Evolutionary conservation across 2,888 invertebrate genomes (phyloP), one percentile per base, ranked within the genome.

Genomic region (Rhimphoctona megacephalus): DNA sequence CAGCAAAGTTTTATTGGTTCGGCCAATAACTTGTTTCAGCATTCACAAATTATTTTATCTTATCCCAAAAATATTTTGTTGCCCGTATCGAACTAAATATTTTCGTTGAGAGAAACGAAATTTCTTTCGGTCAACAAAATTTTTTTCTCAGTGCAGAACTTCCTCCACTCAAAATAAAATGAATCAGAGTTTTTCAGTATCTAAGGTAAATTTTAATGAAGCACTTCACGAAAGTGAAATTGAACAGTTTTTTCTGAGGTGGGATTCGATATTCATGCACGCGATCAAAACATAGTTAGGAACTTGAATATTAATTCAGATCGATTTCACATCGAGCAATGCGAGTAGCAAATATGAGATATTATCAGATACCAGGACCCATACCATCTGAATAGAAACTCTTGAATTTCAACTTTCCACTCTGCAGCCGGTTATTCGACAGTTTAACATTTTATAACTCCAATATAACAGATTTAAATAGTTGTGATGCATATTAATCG

Each of bases 381-480:
- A 22, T 67, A 66, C 14, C 54, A 76, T 66, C 70, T 57, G 73
- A 81, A 74, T 78, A 85, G 78, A 85, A 85, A 82, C 81, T 78
- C 81, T 22, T 61, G 69, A 85, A 79, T 52, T 82, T 82, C 69
- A 85, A 85, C 85, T 85, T 85, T 85, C 81, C 73, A 77, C 85
- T 67, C 49, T 70, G 66, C 39, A 79, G 81, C 69, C 67, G 78
- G 81, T 85, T 85, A 33, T 78, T 70, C n/a, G 57, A 25, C 73
- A 73, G 67, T 57, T 69, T 25, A 61, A 82, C 61, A 69, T 85
- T 81, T 77, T 22, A 73, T 81, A 25, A 33, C 72, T 30, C n/a
- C 25, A 14, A 30, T 14, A 61, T 25, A 61, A 61, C 61, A 30
- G 30, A 22, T 17, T 61, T 30, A 49, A 49, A 19, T 43, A 43